phyloP scores from a whole-genome alignment of 2,113 vertebrate genomes.

The human region DNA sequence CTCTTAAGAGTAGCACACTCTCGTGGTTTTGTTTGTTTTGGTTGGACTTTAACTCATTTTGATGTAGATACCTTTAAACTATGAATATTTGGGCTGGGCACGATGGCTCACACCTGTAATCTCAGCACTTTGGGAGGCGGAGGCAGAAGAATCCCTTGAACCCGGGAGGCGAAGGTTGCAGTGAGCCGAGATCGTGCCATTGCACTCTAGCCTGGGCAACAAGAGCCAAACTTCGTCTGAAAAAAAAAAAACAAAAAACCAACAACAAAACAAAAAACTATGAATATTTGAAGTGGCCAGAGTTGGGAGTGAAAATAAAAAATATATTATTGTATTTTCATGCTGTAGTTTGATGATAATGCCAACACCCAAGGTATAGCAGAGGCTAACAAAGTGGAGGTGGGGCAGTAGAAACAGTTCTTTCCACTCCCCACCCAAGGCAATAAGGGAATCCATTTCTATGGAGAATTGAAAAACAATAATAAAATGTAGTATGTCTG shows the following conservation, averaged over 20 bases:
- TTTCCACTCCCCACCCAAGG: fast-evolving
- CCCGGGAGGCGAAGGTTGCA: too few species aligned
- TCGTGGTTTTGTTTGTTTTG: slow-evolving; percentile 28
- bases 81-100: not conserved
- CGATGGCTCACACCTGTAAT: too few species aligned
- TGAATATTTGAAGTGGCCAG: not conserved
- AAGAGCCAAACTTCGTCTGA: too few species aligned
- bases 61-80: slow-evolving; percentile 17
- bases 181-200: too few species aligned
- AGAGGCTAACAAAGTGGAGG: not conserved
- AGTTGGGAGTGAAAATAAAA: slow-evolving; percentile 4
- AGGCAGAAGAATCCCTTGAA: too few species aligned
- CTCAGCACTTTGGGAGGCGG: too few species aligned
- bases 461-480: slow-evolving; percentile 1
- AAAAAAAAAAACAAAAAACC: too few species aligned
- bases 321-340: not conserved
- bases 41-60: slow-evolving; percentile 20
- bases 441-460: slow-evolving; percentile 5
- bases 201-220: too few species aligned
- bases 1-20: not conserved
- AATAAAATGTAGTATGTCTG: not conserved
- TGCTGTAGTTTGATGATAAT: not conserved
- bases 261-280: too few species aligned
- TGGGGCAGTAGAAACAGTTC: not conserved
- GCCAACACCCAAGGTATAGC: not conserved